These are phyloP conservation scores for Hippoglossus hippoglossus DNA, from an alignment of 2,797 vertebrate genomes.

Conservation along the genomic window DNA sequence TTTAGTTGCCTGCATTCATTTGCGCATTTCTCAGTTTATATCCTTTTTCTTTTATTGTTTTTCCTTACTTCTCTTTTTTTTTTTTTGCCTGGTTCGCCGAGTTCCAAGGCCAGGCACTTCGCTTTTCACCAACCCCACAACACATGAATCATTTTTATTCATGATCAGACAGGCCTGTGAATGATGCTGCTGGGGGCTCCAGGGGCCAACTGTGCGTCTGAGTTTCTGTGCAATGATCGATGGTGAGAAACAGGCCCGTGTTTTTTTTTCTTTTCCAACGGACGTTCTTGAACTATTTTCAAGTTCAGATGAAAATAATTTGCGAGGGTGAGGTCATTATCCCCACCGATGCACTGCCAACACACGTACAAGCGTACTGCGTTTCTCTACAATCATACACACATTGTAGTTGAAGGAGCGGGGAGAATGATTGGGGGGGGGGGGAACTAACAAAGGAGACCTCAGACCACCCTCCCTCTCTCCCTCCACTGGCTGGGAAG, in stretches of 20 bases:
- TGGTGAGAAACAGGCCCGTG: slow-evolving; percentile 61
- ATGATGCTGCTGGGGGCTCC: slow-evolving; percentile 67
- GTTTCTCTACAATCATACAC: slow-evolving; percentile 14
- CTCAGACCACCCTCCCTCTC: slow-evolving; percentile 41
- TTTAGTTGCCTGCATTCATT: slow-evolving; percentile 62
- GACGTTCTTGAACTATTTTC: slow-evolving; percentile 40
- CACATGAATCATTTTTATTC: slow-evolving; percentile 77
- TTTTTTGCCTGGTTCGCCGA: slow-evolving; percentile 9
- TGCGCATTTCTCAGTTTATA: slow-evolving; percentile 48
- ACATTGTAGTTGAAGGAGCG: slow-evolving; percentile 25
- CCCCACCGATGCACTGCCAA: neutral
- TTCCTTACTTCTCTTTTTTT: neutral
- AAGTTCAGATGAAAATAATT: slow-evolving; percentile 57
- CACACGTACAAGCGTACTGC: slow-evolving; percentile 11
- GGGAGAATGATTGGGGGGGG: slow-evolving; percentile 33
- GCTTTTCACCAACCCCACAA: slow-evolving; percentile 46
- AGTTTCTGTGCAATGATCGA: slow-evolving; percentile 62
- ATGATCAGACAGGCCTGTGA: slow-evolving; percentile 68
- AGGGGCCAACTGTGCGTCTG: slow-evolving; percentile 65
- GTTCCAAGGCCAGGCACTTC: slow-evolving; percentile 44
- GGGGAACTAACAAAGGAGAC: slow-evolving; percentile 70
- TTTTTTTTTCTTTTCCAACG: slow-evolving; percentile 9
- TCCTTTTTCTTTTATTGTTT: slow-evolving; percentile 18
- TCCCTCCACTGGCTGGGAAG: slow-evolving; percentile 38
- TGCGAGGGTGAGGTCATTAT: slow-evolving; percentile 36